Percentiles rank a stretch among this genome's conserved stretches.
phyloP scores from a whole-genome alignment of 2,797 vertebrate genomes.

The Sebastes taczanowskii region DNA sequence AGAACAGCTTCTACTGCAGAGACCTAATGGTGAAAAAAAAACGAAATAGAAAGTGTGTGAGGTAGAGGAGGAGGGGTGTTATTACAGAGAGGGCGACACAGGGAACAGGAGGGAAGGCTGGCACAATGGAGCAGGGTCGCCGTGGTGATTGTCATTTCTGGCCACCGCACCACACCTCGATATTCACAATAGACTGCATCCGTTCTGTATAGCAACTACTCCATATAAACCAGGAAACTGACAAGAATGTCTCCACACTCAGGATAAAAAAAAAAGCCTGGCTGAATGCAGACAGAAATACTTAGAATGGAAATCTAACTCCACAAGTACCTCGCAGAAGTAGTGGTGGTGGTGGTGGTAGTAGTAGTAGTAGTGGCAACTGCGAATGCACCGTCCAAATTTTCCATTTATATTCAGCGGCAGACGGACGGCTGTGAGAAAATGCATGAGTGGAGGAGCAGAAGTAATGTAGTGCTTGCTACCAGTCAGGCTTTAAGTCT shows the following conservation, averaged over 20 bases:
- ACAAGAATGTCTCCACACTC: slow-evolving; percentile 6
- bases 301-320: slow-evolving; percentile 32
- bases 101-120: slow-evolving; percentile 47
- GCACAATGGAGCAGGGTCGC: slow-evolving; percentile 47
- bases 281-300: slow-evolving; percentile 25
- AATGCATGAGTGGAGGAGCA: slow-evolving; percentile 46
- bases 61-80: slow-evolving; percentile 6
- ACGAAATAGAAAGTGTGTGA: slow-evolving; percentile 5
- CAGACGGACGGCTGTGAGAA: slow-evolving; percentile 29
- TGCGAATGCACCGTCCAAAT: slow-evolving; percentile 35
- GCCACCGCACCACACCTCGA: slow-evolving; percentile 43
- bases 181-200: slow-evolving; percentile 61
- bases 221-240: slow-evolving; percentile 21
- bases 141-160: slow-evolving; percentile 46
- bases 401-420: slow-evolving; percentile 64
- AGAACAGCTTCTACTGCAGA: background rate
- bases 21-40: background rate
- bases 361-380: slow-evolving; percentile 8
- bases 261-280: background rate
- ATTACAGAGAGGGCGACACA: slow-evolving; percentile 18
- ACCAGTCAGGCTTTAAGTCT: slow-evolving; percentile 30
- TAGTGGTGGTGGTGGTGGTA: background rate
- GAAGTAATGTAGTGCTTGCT: slow-evolving; percentile 46
- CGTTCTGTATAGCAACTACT: background rate
- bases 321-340: slow-evolving; percentile 14